Base-by-base conservation (phyloP, 64 coral and sea anemone genomes). In the Stylophora pistillata region DNA sequence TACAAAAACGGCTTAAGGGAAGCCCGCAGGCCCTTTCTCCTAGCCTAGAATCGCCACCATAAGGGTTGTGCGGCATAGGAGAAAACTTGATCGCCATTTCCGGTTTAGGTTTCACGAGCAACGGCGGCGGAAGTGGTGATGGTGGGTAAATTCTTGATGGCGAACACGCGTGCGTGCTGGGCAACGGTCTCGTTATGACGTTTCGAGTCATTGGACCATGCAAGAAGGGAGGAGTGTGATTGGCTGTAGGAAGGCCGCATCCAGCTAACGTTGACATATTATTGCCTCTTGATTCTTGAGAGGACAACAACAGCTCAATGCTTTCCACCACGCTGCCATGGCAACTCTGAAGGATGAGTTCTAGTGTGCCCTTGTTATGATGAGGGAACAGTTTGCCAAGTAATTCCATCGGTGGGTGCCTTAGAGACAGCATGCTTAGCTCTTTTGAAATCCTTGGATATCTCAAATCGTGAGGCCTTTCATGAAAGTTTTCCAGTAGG, bases 61-160 rank as follows among this genome's bases (percentile, higher is more conserved):
- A 54, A 4, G 71, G 28, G 57, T 81, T 15, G 65, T 77, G 72
- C n/a, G 69, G 25, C 23, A 78, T 86, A 27, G 75, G 14, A 9
- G 90, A 68, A 77, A 74, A 78, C 41, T 59, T 87, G 53, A 74
- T 28, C 4, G 69, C 70, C 85, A 76, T 33, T 55, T 86, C 90
- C 53, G 90, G 26, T 72, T 91, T 91, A 9, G 90, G 73, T 56
- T 91, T 91, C 21, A 90, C 71, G 64, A 91, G 73, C 12, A 91
- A 62, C 27, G 90, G 90, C 9, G 90, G 90, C 27, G 90, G 90
- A 58, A 91, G 60, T 65, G 81, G 90, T 26, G 72, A 80, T 86
- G 82, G 73, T 68, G 78, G 78, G 79, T 91, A 91, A 58, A 91
- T 83, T 5, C 79, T 70, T 14, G 81, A 77, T 30, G 90, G 64